Evolutionary conservation across 2,113 vertebrate genomes (phyloP).

Genomic region (Notothenia rossii): DNA sequence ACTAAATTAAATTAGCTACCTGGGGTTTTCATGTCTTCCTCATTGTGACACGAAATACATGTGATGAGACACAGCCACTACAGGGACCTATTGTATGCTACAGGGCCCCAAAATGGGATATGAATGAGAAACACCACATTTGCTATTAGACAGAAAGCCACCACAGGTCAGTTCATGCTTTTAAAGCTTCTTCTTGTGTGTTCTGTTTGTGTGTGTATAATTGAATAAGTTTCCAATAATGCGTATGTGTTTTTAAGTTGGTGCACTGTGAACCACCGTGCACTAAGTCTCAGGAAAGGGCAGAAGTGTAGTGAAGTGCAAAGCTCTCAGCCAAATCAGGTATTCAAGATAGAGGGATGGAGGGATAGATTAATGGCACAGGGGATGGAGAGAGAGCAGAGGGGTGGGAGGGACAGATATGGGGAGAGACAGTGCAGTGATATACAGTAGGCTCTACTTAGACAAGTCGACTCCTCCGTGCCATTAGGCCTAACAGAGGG

Average conservation of each 20-base stretch:
- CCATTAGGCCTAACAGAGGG: slow-evolving; percentile 67
- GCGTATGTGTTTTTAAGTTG: slow-evolving; percentile 62
- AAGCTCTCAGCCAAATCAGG: slow-evolving; percentile 78
- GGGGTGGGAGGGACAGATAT: slow-evolving; percentile 54
- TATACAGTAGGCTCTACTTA: slow-evolving; percentile 73
- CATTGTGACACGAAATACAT: slow-evolving; percentile 43
- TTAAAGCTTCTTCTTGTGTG: slow-evolving; percentile 46
- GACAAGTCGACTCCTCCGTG: slow-evolving; percentile 75
- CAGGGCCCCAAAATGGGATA: slow-evolving; percentile 31
- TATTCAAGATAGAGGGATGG: slow-evolving; percentile 72
- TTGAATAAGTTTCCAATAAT: slow-evolving; percentile 66
- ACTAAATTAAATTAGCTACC: slow-evolving; percentile 47
- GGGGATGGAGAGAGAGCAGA: slow-evolving; percentile 48
- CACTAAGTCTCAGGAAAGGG: slow-evolving; percentile 50
- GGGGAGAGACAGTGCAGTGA: slow-evolving; percentile 61
- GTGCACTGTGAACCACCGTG: slow-evolving; percentile 40
- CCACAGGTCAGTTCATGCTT: slow-evolving; percentile 58
- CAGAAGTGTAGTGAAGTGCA: slow-evolving; percentile 64
- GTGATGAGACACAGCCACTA: slow-evolving; percentile 41
- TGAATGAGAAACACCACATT: slow-evolving; percentile 43
- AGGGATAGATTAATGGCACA: slow-evolving; percentile 72
- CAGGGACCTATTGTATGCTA: slow-evolving; percentile 5
- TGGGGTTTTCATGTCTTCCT: slow-evolving; percentile 32
- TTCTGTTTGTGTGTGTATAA: slow-evolving; percentile 33
- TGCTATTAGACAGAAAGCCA: slow-evolving; percentile 51